Percentiles rank a stretch among this genome's conserved stretches.
phyloP scores from a whole-genome alignment of 2,113 vertebrate genomes.

The Dinomys branickii region DNA sequence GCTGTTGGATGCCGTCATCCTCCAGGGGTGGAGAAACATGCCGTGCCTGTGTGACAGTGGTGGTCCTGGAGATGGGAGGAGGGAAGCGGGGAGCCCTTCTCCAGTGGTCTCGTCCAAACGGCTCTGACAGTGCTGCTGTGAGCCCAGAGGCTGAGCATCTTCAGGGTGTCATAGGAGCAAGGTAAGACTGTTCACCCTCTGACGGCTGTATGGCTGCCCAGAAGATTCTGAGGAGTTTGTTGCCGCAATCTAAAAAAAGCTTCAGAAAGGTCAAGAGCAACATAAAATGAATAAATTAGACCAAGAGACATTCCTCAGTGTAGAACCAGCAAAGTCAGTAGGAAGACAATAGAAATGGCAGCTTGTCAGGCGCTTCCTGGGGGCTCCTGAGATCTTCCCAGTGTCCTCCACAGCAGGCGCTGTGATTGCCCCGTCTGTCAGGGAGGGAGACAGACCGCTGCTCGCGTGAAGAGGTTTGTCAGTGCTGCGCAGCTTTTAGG shows the following conservation, averaged over 20 bases:
- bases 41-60: not conserved
- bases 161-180: not conserved
- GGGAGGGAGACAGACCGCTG: not conserved
- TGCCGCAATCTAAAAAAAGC: not conserved
- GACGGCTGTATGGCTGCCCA: not conserved
- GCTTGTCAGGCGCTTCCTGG: not conserved
- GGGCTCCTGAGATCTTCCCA: not conserved
- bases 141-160: not conserved
- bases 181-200: not conserved
- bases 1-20: not conserved
- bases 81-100: not conserved
- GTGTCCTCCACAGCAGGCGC: not conserved
- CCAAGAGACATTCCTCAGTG: not conserved
- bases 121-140: no score
- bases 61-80: not conserved
- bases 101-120: not conserved
- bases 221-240: not conserved
- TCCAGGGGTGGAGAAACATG: not conserved
- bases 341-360: constrained; percentile 8
- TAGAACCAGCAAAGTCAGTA: not conserved
- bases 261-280: not conserved
- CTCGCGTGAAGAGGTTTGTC: not conserved
- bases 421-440: not conserved
- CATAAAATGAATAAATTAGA: not conserved
- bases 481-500: not conserved